These are phyloP conservation scores for Apistogramma diplotaenia DNA, from an alignment of 2,113 vertebrate species.

Conservation along the genomic window DNA sequence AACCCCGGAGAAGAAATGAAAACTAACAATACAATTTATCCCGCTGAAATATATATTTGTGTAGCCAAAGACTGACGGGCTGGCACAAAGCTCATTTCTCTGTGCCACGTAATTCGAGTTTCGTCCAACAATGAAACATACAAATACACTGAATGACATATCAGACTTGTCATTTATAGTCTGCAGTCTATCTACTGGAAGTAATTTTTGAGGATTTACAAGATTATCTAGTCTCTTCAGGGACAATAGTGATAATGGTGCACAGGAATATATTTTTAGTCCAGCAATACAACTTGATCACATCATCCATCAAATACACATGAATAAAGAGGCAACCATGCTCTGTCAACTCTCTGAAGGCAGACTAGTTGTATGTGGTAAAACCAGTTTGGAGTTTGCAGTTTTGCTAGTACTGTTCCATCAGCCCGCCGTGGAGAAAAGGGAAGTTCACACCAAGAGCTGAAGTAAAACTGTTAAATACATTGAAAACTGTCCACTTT, in stretches of 20 bases:
- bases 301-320: background rate
- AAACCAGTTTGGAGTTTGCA: too few relatives aligned
- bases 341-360: too few relatives aligned
- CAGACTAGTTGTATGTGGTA: too few relatives aligned
- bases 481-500: too few relatives aligned
- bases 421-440: too few relatives aligned
- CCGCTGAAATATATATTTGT: background rate
- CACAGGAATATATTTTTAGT: background rate
- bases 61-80: background rate
- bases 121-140: background rate
- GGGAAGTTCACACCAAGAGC: too few relatives aligned
- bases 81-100: background rate
- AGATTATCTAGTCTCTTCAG: background rate
- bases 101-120: background rate
- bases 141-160: background rate
- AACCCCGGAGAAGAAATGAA: rapidly evolving
- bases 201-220: background rate
- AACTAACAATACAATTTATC: background rate
- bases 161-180: background rate
- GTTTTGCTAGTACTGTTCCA: too few relatives aligned
- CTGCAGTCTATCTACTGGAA: background rate
- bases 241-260: background rate
- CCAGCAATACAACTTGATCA: background rate
- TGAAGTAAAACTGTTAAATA: too few relatives aligned
- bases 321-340: background rate